Conservation (phyloP, 2,797 vertebrate genomes). For the Heliangelus exortis region DNA sequence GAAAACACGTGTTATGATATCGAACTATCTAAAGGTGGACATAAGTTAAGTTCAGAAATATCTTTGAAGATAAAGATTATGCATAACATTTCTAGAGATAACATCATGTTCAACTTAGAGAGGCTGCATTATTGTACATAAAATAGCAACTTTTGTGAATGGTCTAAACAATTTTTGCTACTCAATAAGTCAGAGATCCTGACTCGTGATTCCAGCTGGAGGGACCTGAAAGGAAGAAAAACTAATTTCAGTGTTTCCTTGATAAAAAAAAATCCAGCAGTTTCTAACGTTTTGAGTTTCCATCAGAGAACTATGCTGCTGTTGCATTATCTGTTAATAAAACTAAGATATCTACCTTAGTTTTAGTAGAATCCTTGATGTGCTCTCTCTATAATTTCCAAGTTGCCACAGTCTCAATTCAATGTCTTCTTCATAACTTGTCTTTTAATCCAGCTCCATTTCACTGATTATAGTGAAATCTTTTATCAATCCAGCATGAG, state of each 20-base stretch:
- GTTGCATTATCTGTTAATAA: neutral
- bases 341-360: neutral
- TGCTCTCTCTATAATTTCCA: neutral
- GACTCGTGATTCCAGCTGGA: neutral
- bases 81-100: conserved; percentile 36
- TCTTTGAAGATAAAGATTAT: conserved; percentile 46
- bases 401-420: neutral
- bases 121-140: conserved; percentile 15
- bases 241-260: neutral
- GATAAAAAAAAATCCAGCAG: neutral
- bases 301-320: neutral
- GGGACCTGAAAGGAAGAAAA: neutral
- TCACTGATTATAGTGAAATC: neutral
- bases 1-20: conserved; percentile 24
- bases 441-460: neutral
- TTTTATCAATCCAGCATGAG: neutral
- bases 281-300: neutral
- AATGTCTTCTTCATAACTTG: neutral
- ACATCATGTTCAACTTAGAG: neutral
- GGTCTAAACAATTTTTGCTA: neutral
- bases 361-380: neutral
- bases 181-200: neutral
- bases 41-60: conserved; percentile 33
- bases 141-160: conserved; percentile 3
- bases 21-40: neutral